Percentiles rank a stretch among this genome's conserved stretches.
These are phyloP conservation scores for Lordiphosa collinella DNA, from an alignment of 1,140 invertebrate genomes.

Conservation along the genomic window DNA sequence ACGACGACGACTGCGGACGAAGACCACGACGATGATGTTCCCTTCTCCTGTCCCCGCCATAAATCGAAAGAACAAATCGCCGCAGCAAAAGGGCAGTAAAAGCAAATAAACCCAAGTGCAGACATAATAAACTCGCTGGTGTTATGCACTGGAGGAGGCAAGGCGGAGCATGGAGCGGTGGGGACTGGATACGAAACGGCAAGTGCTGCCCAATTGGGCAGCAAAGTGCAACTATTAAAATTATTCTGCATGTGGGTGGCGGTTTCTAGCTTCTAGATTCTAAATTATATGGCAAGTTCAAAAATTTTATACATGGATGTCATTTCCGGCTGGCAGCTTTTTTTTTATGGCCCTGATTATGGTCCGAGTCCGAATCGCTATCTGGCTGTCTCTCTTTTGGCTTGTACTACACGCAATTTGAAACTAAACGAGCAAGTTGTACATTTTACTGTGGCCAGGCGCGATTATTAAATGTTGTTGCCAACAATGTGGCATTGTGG, in stretches of 20 bases:
- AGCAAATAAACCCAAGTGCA: constrained; percentile 76
- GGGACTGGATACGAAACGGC: background rate
- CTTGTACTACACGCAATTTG: constrained; percentile 47
- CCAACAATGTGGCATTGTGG: constrained; percentile 37
- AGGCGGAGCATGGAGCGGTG: background rate
- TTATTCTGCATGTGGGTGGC: constrained; percentile 54
- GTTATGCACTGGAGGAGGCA: constrained; percentile 44
- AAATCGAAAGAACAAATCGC: constrained; percentile 78
- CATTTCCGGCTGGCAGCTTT: constrained; percentile 36
- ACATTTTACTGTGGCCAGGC: constrained; percentile 19
- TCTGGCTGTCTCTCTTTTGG: constrained; percentile 5
- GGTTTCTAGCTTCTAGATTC: constrained; percentile 9
- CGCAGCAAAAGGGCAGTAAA: constrained; percentile 73
- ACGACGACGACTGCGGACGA: constrained; percentile 10
- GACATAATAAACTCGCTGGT: constrained; percentile 76
- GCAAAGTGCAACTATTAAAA: constrained; percentile 27
- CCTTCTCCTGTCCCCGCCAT: constrained; percentile 32
- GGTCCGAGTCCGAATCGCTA: constrained; percentile 31
- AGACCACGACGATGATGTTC: constrained; percentile 32
- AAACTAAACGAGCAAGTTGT: constrained; percentile 38
- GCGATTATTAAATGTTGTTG: constrained; percentile 46
- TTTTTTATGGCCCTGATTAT: constrained; percentile 40
- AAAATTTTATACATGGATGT: constrained; percentile 50
- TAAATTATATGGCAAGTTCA: constrained; percentile 19
- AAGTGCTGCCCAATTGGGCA: constrained; percentile 50